Evolutionary conservation across 2,113 vertebrate genomes (phyloP).

Genomic region (Neomonachus schauinslandi): DNA sequence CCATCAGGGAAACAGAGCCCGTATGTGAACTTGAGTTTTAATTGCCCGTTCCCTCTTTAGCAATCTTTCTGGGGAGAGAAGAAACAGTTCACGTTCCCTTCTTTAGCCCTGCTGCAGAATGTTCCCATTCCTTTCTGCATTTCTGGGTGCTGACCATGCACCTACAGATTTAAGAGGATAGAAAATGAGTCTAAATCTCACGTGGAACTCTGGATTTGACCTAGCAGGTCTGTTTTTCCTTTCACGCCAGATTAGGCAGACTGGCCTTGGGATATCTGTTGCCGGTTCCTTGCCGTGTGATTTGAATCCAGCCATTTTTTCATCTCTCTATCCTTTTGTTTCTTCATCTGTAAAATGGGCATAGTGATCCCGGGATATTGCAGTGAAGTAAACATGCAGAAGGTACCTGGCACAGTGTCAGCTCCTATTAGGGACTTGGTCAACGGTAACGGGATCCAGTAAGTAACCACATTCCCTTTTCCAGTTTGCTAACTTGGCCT

Average conservation of each 20-base stretch:
- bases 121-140: neutral
- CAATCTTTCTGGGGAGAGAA: neutral
- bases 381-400: neutral
- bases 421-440: neutral
- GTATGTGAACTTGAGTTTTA: neutral
- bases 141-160: neutral
- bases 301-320: neutral
- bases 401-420: neutral
- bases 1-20: neutral
- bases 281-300: neutral
- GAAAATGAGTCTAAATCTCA: neutral
- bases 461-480: neutral
- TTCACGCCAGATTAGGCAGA: neutral
- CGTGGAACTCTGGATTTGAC: neutral
- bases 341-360: slow-evolving; percentile 18
- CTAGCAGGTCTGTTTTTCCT: neutral
- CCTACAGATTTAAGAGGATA: neutral
- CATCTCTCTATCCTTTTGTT: neutral
- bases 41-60: neutral
- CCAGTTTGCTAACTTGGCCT: neutral
- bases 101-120: neutral
- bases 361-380: neutral
- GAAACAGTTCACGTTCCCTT: neutral
- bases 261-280: neutral
- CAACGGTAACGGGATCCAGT: neutral